A percentile compares a stretch with the other conserved stretches of the same genome.
phyloP scores from a whole-genome alignment of 2,797 vertebrate species.

The Nannoperca obscura region DNA sequence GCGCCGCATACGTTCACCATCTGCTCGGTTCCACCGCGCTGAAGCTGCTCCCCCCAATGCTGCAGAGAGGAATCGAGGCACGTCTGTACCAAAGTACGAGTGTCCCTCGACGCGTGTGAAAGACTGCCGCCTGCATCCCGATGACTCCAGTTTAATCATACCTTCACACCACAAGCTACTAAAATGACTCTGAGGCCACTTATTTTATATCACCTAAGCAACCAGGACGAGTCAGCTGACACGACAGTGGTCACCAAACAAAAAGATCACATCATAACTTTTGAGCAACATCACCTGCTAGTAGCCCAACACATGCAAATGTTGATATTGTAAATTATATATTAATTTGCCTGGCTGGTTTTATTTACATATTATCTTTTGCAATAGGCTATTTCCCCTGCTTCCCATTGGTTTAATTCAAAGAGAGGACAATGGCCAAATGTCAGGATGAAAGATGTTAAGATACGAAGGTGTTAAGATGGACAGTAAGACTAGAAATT shows the following conservation, averaged over 20 bases:
- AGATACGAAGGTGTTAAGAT: neutral
- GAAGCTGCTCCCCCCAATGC: constrained; percentile 63
- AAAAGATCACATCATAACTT: neutral
- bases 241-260: constrained; percentile 16
- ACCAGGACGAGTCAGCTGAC: constrained; percentile 12
- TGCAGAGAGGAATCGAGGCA: constrained; percentile 64
- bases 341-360: constrained; percentile 1
- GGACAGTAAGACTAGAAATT: neutral
- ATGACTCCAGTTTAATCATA: constrained; percentile 73
- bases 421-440: neutral
- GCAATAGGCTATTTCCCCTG: neutral
- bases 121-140: constrained; percentile 63
- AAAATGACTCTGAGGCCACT: constrained; percentile 57
- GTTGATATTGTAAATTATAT: neutral
- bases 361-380: constrained; percentile 17
- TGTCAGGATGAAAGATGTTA: neutral
- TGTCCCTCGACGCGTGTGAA: constrained; percentile 60
- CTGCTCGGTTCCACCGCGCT: constrained; percentile 76
- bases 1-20: constrained; percentile 80
- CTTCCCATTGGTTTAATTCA: neutral
- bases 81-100: constrained; percentile 37
- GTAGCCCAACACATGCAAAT: constrained; percentile 10
- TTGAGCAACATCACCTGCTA: constrained; percentile 21
- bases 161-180: constrained; percentile 42
- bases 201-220: constrained; percentile 38